Evolutionary conservation across 2,797 vertebrate genomes (phyloP).

Genomic region (Malurus leucopterus): DNA sequence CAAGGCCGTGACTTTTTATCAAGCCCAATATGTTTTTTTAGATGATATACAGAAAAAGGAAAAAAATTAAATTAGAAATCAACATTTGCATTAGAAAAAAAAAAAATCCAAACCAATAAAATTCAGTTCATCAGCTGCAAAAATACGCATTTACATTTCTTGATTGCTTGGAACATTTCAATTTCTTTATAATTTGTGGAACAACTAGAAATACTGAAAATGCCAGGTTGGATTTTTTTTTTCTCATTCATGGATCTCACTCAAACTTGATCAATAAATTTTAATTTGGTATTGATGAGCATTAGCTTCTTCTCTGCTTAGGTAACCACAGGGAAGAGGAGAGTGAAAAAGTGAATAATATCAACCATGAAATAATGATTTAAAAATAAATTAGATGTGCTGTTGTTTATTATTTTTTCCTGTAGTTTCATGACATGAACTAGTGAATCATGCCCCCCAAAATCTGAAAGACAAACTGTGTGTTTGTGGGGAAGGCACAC

Average conservation of each 20-base stretch:
- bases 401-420: not conserved
- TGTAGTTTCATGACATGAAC: not conserved
- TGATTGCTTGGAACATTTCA: not conserved
- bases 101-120: not conserved
- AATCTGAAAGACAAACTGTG: not conserved
- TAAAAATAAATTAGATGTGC: not conserved
- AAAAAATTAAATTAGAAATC: not conserved
- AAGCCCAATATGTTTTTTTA: not conserved
- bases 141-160: not conserved
- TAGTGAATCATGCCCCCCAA: not conserved
- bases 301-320: not conserved
- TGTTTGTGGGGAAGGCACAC: rapidly evolving
- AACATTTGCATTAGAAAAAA: not conserved
- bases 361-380: not conserved
- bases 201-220: not conserved
- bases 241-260: not conserved
- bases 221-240: not conserved
- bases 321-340: not conserved
- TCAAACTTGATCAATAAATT: not conserved
- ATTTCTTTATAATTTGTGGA: not conserved
- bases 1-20: not conserved
- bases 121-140: not conserved
- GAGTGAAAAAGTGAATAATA: not conserved
- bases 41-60: not conserved
- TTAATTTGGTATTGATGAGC: not conserved